Evolutionary conservation across 2,113 vertebrate species (phyloP).

Genomic region (Tamias sibiricus): DNA sequence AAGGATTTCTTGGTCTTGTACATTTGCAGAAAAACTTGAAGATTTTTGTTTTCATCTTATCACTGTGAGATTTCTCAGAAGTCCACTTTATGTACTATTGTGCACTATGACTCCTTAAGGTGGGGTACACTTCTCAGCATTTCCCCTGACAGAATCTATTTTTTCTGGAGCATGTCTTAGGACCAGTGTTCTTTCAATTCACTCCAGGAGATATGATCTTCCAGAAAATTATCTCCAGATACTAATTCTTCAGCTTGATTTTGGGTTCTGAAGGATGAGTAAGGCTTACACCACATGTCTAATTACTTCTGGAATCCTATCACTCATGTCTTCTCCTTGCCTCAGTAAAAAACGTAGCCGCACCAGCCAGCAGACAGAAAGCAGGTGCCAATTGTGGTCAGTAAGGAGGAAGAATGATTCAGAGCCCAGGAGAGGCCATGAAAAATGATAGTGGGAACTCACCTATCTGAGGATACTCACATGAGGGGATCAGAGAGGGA

Average conservation of each 20-base stretch:
- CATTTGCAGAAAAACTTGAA: neutral
- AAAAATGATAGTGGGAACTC: neutral
- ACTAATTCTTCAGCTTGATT: neutral
- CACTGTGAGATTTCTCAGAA: neutral
- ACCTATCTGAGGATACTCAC: neutral
- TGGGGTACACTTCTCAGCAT: neutral
- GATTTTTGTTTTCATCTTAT: neutral
- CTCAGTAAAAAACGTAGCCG: neutral
- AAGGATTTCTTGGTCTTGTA: neutral
- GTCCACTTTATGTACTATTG: neutral
- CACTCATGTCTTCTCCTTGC: neutral
- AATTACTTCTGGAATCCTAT: neutral
- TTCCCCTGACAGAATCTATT: neutral
- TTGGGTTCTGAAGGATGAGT: neutral
- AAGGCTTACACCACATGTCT: neutral
- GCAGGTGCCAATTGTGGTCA: neutral
- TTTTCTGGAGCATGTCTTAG: neutral
- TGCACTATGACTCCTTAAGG: neutral
- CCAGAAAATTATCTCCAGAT: neutral
- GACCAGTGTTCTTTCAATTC: neutral
- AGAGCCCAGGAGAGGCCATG: neutral
- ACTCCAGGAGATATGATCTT: neutral
- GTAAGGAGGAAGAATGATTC: neutral
- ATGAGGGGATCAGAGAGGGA: neutral
- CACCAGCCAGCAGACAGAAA: conserved; percentile 21